Conservation (phyloP, 2,888 invertebrate genomes). For the Antitype chi region DNA sequence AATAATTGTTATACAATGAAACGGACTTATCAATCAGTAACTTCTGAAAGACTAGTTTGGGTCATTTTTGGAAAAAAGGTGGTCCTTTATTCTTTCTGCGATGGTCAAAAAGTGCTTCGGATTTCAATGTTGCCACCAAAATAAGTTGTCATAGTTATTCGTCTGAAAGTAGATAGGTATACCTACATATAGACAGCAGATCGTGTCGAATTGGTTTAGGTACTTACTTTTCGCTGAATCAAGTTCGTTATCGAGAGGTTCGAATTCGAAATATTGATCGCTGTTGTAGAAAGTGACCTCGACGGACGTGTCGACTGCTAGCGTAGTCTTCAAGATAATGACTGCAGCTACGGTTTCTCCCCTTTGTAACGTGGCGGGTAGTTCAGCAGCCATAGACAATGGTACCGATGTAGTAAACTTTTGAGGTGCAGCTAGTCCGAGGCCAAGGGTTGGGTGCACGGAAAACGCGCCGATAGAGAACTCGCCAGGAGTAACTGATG, state of each 20-base stretch:
- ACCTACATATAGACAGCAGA: too few relatives aligned
- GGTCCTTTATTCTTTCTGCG: too few relatives aligned
- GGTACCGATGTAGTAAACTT: slow-evolving; percentile 85
- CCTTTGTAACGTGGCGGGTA: slow-evolving; percentile 96
- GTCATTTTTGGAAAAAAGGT: too few relatives aligned
- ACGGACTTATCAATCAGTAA: too few relatives aligned
- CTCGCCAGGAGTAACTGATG: slow-evolving; percentile 80
- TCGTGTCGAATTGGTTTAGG: too few relatives aligned
- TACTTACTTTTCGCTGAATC: slow-evolving; percentile 93
- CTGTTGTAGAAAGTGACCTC: slow-evolving; percentile 96
- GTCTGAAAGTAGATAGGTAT: too few relatives aligned
- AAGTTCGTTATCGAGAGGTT: slow-evolving; percentile 94
- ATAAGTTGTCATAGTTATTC: too few relatives aligned
- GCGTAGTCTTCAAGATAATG: slow-evolving; percentile 96
- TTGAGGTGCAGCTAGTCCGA: slow-evolving; percentile 82
- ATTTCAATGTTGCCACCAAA: too few relatives aligned
- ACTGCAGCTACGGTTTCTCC: slow-evolving; percentile 98
- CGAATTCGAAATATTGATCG: slow-evolving; percentile 95
- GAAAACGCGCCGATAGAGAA: slow-evolving; percentile 87
- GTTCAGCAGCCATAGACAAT: slow-evolving; percentile 96
- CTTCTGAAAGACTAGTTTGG: too few relatives aligned
- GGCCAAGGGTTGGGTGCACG: slow-evolving; percentile 85
- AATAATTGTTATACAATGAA: too few relatives aligned
- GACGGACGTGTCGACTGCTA: slow-evolving; percentile 94
- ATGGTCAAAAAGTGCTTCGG: too few relatives aligned